Base-by-base conservation (phyloP, 2,113 vertebrate species). In the Planiliza haematocheilus region DNA sequence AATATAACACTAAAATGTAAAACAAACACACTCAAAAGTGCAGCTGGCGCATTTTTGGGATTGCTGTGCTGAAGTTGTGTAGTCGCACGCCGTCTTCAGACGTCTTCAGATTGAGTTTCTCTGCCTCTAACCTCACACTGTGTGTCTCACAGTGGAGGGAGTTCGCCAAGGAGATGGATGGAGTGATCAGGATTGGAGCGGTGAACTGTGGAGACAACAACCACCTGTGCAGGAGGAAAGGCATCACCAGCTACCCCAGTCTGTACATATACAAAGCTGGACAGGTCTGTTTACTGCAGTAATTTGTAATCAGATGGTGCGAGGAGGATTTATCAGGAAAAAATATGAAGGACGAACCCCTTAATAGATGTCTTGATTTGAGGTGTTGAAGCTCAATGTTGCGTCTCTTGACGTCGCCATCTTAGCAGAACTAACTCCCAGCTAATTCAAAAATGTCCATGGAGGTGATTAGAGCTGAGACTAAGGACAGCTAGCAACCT, bases 121-220 rank as follows among this genome's bases (percentile, higher is more conserved):
- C 24, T 30, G 24, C 24, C 24, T 30, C 24, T 30, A 30, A 30
- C 5, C 24, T 5, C 24, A 30, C 24, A 30, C 24, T 18, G 39
- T 46, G 18, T 59, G 13, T 52, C 18, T 66, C 13, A 39, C 67
- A 99, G 97, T 99, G 98, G 98, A 95, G 98, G 83, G 95, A 98
- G 52, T 97, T 99, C 94, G 95, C 98, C 36, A 99, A 97, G 86
- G 98, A 99, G 88, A 96, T 99, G 93, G 97, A 99, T 65, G 97
- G 96, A 21, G 93, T 98, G 59, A 95, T 99, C 69, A 90, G 96
- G 51, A 97, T 99, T 8, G 96, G 95, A 73, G 98, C 98, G 0
- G 97, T 99, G 49, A 99, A 99, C 91, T 99, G 98, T 81, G 97
- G 97, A 0, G 97, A 99, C 88, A 96, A 99, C 46, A 93, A 96